These are phyloP conservation scores for Halichoeres trimaculatus DNA, from an alignment of 2,113 vertebrate species.

Conservation along the genomic window DNA sequence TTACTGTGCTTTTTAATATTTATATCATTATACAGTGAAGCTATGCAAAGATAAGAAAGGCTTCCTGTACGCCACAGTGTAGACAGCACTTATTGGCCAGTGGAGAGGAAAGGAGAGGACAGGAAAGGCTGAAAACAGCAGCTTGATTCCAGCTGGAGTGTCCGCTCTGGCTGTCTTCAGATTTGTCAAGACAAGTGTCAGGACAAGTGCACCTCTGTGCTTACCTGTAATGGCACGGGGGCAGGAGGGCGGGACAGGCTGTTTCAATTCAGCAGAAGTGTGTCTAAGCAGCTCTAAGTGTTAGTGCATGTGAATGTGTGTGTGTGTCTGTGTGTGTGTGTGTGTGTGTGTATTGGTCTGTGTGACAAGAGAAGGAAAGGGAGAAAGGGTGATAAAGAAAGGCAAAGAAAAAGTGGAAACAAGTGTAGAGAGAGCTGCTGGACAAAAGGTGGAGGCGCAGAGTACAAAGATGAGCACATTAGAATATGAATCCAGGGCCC, in stretches of 20 bases:
- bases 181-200: conserved; percentile 73
- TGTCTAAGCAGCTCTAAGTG: conserved; percentile 66
- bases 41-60: background rate
- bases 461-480: conserved; percentile 68
- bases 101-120: background rate
- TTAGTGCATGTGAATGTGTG: conserved; percentile 31
- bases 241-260: conserved; percentile 51
- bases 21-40: background rate
- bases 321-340: conserved; percentile 23
- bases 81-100: background rate
- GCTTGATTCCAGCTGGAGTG: conserved; percentile 55
- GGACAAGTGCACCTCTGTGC: conserved; percentile 62
- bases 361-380: conserved; percentile 38
- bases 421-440: conserved; percentile 46
- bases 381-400: conserved; percentile 29
- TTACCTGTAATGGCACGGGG: conserved; percentile 65
- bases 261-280: conserved; percentile 66
- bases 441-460: conserved; percentile 58
- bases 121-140: conserved; percentile 3
- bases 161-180: conserved; percentile 56
- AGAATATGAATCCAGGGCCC: conserved; percentile 71
- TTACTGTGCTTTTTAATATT: background rate
- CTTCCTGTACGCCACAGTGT: background rate
- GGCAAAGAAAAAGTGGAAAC: conserved; percentile 49
- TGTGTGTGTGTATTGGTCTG: conserved; percentile 33